phyloP scores from a whole-genome alignment of 2,888 invertebrate genomes.

The Phalangium opilio region DNA sequence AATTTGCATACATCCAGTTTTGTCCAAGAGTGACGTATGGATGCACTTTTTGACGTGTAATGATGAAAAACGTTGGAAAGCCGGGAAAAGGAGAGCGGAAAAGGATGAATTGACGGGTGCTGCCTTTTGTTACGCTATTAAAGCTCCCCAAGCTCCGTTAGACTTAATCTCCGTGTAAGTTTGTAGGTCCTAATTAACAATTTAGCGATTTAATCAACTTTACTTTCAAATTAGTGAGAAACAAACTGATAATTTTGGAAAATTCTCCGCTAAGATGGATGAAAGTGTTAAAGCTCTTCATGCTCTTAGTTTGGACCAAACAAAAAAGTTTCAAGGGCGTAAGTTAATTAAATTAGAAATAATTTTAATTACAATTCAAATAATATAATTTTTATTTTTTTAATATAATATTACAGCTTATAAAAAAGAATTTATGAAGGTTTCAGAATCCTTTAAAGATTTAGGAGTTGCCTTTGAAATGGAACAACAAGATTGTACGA shows the following conservation, averaged over 20 bases:
- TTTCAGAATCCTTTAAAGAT: slow-evolving; percentile 69
- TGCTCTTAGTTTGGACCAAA: slow-evolving; percentile 63
- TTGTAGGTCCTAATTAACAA: slow-evolving; percentile 6
- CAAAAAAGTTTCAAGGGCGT: slow-evolving; percentile 65
- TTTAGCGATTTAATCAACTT: neutral
- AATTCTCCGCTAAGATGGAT: slow-evolving; percentile 72
- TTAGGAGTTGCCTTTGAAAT: slow-evolving; percentile 68
- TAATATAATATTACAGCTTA: neutral
- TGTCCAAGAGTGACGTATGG: slow-evolving; percentile 84
- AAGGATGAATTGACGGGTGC: slow-evolving; percentile 78
- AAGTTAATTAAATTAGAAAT: slow-evolving; percentile 23
- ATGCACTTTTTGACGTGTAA: slow-evolving; percentile 93
- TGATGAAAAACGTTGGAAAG: slow-evolving; percentile 93
- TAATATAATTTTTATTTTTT: neutral
- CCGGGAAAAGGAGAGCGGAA: slow-evolving; percentile 86
- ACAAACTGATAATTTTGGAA: slow-evolving; percentile 65
- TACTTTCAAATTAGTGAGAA: slow-evolving; percentile 39
- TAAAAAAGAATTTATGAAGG: slow-evolving; percentile 59
- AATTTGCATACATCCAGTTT: slow-evolving; percentile 88
- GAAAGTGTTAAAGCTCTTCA: slow-evolving; percentile 68
- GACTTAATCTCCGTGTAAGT: slow-evolving; percentile 37
- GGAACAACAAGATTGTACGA: slow-evolving; percentile 34
- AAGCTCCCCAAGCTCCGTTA: slow-evolving; percentile 63
- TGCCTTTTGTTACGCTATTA: slow-evolving; percentile 76
- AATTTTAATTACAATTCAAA: neutral